A percentile compares a stretch with the other conserved stretches of the same genome.
Evolutionary conservation across 2,888 invertebrate species (phyloP).

Genomic region (Monochamus alternatus): DNA sequence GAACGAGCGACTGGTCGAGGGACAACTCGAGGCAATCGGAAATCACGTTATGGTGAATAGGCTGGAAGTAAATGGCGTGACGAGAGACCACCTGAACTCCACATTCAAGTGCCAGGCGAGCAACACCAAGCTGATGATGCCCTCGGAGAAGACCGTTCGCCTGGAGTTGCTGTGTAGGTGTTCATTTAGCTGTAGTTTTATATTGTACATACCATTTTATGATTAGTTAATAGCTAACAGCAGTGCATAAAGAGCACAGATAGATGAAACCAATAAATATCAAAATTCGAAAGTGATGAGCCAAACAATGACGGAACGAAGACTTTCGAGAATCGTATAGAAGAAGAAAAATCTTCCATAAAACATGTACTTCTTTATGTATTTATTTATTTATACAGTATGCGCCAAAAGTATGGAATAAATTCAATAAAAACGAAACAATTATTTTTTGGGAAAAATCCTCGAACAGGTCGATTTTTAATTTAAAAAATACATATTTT

Average conservation of each 20-base stretch:
- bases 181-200: background rate
- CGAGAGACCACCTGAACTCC: slow-evolving; percentile 85
- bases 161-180: slow-evolving; percentile 89
- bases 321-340: too few relatives aligned
- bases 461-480: too few relatives aligned
- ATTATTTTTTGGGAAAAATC: too few relatives aligned
- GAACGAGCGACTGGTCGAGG: slow-evolving; percentile 81
- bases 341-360: background rate
- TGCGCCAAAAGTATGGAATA: too few relatives aligned
- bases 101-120: slow-evolving; percentile 91
- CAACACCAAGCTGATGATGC: slow-evolving; percentile 89
- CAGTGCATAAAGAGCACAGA: too few relatives aligned
- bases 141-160: slow-evolving; percentile 86
- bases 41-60: slow-evolving; percentile 86
- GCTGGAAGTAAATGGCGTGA: slow-evolving; percentile 82
- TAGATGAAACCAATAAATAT: too few relatives aligned
- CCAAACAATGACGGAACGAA: too few relatives aligned
- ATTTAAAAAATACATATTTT: too few relatives aligned
- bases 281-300: too few relatives aligned
- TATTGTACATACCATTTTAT: too few relatives aligned
- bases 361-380: background rate
- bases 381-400: background rate
- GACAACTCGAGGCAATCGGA: slow-evolving; percentile 80
- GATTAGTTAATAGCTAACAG: too few relatives aligned
- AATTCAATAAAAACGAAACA: too few relatives aligned